Conservation (phyloP, 2,113 vertebrate genomes). For the Apodemus sylvaticus region DNA sequence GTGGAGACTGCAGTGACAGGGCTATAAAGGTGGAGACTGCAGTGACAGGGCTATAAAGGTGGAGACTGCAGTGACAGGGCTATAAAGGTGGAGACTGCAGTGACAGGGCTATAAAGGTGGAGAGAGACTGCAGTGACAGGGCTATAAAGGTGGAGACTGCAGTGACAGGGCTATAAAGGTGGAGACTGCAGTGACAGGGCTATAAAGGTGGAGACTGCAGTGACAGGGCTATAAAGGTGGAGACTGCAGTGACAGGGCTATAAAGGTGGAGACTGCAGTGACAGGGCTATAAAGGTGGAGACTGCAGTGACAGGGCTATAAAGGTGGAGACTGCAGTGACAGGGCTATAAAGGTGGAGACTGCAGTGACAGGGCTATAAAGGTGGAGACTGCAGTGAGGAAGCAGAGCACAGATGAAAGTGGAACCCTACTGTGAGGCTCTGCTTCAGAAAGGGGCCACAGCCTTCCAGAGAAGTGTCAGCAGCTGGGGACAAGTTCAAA, state of each 20-base stretch:
- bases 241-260: background rate
- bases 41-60: background rate
- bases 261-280: fast-evolving
- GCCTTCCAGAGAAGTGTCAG: background rate
- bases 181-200: background rate
- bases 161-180: background rate
- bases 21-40: fast-evolving
- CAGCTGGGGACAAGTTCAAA: background rate
- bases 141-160: fast-evolving
- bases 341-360: fast-evolving
- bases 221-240: fast-evolving
- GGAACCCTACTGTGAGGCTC: background rate
- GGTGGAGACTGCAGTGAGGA: background rate
- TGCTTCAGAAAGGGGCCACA: background rate
- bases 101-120: fast-evolving
- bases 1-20: fast-evolving
- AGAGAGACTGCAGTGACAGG: no score
- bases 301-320: background rate
- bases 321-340: fast-evolving
- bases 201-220: fast-evolving
- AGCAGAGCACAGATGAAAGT: background rate
- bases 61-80: background rate
- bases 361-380: background rate
- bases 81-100: fast-evolving
- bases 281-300: fast-evolving